Evolutionary conservation across 1,140 invertebrate genomes (phyloP).

Genomic region (Hyposmocoma kahamanoa): DNA sequence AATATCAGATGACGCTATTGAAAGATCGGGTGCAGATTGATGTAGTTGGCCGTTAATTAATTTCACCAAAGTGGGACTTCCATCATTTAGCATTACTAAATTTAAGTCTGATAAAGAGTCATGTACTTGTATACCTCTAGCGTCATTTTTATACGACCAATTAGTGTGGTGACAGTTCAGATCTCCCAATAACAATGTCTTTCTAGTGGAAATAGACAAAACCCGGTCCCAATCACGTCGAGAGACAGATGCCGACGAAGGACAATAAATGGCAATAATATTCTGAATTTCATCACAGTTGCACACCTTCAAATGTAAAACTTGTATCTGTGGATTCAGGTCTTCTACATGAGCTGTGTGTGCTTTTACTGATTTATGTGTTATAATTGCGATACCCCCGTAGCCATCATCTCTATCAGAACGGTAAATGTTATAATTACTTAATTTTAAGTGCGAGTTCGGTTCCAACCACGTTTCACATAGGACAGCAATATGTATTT

Average conservation of each 20-base stretch:
- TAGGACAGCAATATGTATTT: conserved; percentile 6
- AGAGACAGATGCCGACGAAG: background rate
- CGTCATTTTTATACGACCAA: conserved; percentile 3
- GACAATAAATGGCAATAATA: conserved; percentile 5
- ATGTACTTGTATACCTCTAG: background rate
- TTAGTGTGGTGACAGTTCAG: background rate
- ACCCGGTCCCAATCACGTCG: conserved; percentile 4
- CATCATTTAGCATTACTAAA: conserved; percentile 4
- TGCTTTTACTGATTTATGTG: background rate
- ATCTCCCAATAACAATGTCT: background rate
- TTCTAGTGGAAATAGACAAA: background rate
- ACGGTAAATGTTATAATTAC: conserved; percentile 4
- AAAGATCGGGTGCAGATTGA: background rate
- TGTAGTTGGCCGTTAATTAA: conserved; percentile 4
- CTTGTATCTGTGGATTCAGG: background rate
- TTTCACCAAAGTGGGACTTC: background rate
- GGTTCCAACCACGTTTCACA: conserved; percentile 5
- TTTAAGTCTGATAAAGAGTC: background rate
- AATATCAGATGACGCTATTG: conserved; percentile 11
- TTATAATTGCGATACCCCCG: background rate
- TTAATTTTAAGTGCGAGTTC: background rate
- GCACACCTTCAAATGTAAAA: background rate
- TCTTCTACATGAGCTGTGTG: background rate
- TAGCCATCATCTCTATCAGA: background rate
- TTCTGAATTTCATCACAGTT: conserved; percentile 3